Conservation (phyloP, 1,140 invertebrate species). For the Wasmannia auropunctata region DNA sequence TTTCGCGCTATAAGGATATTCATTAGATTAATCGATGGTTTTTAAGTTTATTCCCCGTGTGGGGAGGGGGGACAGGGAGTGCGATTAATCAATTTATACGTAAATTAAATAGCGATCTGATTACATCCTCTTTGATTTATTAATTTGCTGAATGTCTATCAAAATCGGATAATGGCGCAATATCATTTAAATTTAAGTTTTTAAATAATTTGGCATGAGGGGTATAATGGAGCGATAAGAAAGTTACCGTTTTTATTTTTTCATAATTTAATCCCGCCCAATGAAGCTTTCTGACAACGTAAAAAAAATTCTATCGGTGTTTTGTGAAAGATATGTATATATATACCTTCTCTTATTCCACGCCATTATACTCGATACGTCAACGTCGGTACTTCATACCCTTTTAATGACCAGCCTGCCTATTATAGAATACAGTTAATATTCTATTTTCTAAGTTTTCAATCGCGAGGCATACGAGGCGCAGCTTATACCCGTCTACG, state of each 20-base stretch:
- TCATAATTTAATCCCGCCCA: not conserved
- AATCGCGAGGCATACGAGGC: slow-evolving; percentile 22
- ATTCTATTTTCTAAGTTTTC: slow-evolving; percentile 57
- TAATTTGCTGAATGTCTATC: not conserved
- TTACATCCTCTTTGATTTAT: not conserved
- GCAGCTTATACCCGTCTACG: slow-evolving; percentile 42
- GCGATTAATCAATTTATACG: not conserved
- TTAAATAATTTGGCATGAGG: not conserved
- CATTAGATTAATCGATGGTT: slow-evolving; percentile 8
- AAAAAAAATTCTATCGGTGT: not conserved
- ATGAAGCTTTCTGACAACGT: not conserved
- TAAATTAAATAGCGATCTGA: slow-evolving; percentile 10
- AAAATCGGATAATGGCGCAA: not conserved
- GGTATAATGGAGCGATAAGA: not conserved
- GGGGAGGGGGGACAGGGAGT: not conserved
- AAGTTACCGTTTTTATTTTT: not conserved
- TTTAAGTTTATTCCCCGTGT: not conserved
- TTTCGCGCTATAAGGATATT: not conserved
- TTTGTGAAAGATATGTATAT: not conserved
- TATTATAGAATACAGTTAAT: slow-evolving; percentile 41
- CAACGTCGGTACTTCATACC: not conserved
- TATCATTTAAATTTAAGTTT: not conserved
- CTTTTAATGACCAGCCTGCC: slow-evolving; percentile 2
- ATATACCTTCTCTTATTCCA: not conserved
- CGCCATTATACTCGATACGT: not conserved